Evolutionary conservation across 2,888 invertebrate species (phyloP).

Genomic region (Cremastinae sp.): DNA sequence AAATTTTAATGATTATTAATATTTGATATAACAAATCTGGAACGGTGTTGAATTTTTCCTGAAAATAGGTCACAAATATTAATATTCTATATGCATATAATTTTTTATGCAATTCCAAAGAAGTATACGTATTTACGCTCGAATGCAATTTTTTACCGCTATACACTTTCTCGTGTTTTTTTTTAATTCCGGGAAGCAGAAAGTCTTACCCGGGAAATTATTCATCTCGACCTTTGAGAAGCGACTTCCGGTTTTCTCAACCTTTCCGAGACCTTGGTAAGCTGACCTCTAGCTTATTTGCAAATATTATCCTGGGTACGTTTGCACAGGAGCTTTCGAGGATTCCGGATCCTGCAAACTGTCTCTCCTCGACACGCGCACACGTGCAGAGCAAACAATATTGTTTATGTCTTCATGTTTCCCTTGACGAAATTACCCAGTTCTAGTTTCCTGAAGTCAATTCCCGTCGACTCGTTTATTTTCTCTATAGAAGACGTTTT

Average conservation of each 20-base stretch:
- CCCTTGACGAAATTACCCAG: too few species aligned
- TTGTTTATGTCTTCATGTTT: not conserved
- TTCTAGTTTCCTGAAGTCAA: too few species aligned
- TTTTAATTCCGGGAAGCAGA: not conserved
- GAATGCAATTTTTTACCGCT: too few species aligned
- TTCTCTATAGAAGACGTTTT: too few species aligned
- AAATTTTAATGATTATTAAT: too few species aligned
- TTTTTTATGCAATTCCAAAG: too few species aligned
- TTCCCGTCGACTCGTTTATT: too few species aligned
- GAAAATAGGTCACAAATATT: not conserved
- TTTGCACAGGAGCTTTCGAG: slow-evolving; percentile 31
- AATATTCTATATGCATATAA: too few species aligned
- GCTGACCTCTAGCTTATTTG: slow-evolving; percentile 8
- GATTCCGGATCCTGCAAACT: not conserved
- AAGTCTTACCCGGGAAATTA: not conserved
- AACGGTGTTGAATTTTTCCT: too few species aligned
- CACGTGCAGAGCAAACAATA: not conserved
- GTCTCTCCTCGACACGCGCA: not conserved
- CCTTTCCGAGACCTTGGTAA: slow-evolving; percentile 6
- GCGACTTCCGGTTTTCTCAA: not conserved
- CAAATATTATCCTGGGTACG: slow-evolving; percentile 36
- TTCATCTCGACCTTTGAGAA: slow-evolving; percentile 17
- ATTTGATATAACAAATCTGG: too few species aligned
- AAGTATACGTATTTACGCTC: too few species aligned
- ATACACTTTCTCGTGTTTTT: too few species aligned